These are phyloP conservation scores for Crotalus tigris DNA, from an alignment of 2,113 vertebrate species.

Conservation along the genomic window DNA sequence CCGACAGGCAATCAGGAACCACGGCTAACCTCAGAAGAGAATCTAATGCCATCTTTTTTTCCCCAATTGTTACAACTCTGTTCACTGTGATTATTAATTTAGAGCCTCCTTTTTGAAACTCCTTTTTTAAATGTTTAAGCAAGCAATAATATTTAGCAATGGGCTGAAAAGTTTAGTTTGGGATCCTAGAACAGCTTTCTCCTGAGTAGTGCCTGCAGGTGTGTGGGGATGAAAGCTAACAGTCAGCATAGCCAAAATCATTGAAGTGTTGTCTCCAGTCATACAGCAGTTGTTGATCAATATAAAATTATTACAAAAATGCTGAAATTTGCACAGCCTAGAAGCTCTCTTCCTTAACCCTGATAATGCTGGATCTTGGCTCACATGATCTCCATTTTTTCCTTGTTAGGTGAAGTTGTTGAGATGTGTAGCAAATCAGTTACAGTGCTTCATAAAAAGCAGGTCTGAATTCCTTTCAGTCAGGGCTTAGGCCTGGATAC, in stretches of 20 bases:
- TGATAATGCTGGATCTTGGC: not conserved
- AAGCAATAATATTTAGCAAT: not conserved
- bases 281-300: not conserved
- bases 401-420: not conserved
- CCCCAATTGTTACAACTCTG: not conserved
- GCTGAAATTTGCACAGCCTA: not conserved
- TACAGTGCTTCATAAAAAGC: not conserved
- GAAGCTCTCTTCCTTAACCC: not conserved
- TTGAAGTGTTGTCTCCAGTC: not conserved
- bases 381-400: not conserved
- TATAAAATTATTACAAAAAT: not conserved
- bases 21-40: not conserved
- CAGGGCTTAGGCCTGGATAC: not conserved
- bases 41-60: not conserved
- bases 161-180: not conserved
- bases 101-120: not conserved
- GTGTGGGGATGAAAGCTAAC: not conserved
- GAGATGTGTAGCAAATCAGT: not conserved
- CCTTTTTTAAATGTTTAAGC: not conserved
- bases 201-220: not conserved
- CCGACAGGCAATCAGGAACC: not conserved
- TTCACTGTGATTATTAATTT: not conserved
- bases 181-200: not conserved
- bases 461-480: not conserved
- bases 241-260: not conserved